Conservation (phyloP, 2,888 invertebrate species). For the Athalia cordata region DNA sequence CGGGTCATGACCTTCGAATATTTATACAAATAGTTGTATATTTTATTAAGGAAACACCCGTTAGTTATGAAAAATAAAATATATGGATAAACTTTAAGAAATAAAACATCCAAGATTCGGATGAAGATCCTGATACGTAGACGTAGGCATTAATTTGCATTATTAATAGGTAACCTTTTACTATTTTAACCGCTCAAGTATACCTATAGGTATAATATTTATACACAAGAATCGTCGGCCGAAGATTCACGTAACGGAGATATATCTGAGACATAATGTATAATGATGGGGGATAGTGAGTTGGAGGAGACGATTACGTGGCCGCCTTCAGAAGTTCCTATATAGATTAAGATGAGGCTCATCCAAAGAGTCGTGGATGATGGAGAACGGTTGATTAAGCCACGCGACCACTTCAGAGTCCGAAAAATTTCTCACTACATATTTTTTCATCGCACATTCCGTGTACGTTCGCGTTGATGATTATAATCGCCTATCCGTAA, state of each 20-base stretch:
- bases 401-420: background rate
- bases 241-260: conserved; percentile 42
- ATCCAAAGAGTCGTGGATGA: background rate
- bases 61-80: conserved; percentile 34
- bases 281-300: conserved; percentile 37
- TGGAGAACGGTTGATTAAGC: background rate
- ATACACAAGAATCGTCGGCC: conserved; percentile 27
- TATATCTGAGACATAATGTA: conserved; percentile 25
- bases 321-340: conserved; percentile 13
- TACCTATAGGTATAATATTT: background rate
- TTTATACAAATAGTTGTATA: conserved; percentile 39
- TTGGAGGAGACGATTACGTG: conserved; percentile 36
- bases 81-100: conserved; percentile 37
- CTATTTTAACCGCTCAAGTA: conserved; percentile 27
- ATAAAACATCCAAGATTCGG: conserved; percentile 37
- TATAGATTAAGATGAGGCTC: background rate
- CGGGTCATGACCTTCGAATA: conserved; percentile 21
- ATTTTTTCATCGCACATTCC: background rate
- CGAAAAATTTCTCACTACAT: background rate
- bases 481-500: background rate
- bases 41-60: conserved; percentile 32
- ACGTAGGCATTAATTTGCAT: conserved; percentile 37
- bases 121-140: conserved; percentile 34
- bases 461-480: background rate
- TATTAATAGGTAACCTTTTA: conserved; percentile 41